These are phyloP conservation scores for Acanthiza pusilla DNA, from an alignment of 2,797 vertebrate genomes.

Conservation along the genomic window DNA sequence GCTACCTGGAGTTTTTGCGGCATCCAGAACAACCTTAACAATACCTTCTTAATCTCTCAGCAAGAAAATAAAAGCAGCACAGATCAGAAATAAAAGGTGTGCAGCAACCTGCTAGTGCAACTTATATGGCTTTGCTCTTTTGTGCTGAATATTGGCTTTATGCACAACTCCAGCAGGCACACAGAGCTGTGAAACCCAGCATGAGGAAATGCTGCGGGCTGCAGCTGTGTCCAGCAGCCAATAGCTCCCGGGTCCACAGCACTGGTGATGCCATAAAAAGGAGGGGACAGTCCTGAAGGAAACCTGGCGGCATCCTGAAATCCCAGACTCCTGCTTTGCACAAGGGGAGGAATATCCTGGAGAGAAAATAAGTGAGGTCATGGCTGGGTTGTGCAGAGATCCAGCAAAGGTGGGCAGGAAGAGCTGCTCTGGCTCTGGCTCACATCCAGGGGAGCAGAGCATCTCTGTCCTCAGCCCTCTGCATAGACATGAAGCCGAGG, in stretches of 20 bases:
- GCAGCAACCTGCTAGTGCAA: neutral
- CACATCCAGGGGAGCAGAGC: neutral
- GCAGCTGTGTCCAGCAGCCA: neutral
- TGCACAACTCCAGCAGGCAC: neutral
- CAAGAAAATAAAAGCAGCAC: constrained; percentile 38
- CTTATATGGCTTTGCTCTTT: neutral
- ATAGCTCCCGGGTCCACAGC: rapidly evolving
- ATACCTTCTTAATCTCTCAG: neutral
- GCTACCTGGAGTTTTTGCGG: constrained; percentile 37
- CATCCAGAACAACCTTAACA: constrained; percentile 13
- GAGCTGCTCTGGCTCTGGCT: neutral
- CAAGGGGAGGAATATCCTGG: neutral
- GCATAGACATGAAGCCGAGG: neutral
- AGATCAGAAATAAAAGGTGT: constrained; percentile 34
- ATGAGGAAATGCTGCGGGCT: neutral
- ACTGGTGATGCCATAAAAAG: neutral
- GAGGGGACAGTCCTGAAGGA: neutral
- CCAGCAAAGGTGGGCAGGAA: neutral
- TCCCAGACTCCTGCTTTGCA: neutral
- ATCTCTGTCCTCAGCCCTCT: neutral
- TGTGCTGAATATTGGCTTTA: neutral
- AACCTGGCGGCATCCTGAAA: neutral
- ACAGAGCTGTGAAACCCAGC: neutral
- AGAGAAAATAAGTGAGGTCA: neutral
- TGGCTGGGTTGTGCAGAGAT: neutral